Conservation (phyloP, 2,113 vertebrate genomes). For the Pyrgilauda ruficollis region DNA sequence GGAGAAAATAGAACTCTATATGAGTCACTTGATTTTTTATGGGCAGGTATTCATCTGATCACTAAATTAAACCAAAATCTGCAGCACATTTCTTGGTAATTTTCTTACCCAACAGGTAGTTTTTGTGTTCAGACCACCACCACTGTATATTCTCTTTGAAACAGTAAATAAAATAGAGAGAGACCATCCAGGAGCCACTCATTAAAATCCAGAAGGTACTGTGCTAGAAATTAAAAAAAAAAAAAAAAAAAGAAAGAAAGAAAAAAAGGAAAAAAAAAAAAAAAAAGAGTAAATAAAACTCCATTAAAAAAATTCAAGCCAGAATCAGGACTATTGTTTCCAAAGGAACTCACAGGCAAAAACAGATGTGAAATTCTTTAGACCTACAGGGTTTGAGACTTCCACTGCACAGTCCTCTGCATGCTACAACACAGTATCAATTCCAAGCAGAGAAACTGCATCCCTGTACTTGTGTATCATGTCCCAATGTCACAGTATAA, state of each 20-base stretch:
- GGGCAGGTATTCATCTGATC: not conserved
- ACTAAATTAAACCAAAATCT: not conserved
- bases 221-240: constrained; percentile 51
- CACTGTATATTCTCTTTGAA: constrained; percentile 69
- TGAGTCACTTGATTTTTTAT: not conserved
- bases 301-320: not conserved
- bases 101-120: constrained; percentile 73
- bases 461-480: not conserved
- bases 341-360: not conserved
- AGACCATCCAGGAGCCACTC: constrained; percentile 73
- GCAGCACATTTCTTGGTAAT: not conserved
- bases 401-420: not conserved
- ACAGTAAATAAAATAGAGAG: constrained; percentile 69
- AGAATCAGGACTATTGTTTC: not conserved
- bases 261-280: not conserved
- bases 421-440: not conserved
- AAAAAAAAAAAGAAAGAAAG: not conserved
- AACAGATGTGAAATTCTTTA: not conserved
- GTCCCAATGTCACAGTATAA: not conserved
- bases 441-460: not conserved
- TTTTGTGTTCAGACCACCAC: constrained; percentile 69
- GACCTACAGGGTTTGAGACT: not conserved
- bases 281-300: not conserved
- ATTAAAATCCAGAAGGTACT: constrained; percentile 80
- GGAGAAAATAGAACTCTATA: not conserved